Conservation (phyloP, 2,888 invertebrate genomes). For the Patella caerulea region DNA sequence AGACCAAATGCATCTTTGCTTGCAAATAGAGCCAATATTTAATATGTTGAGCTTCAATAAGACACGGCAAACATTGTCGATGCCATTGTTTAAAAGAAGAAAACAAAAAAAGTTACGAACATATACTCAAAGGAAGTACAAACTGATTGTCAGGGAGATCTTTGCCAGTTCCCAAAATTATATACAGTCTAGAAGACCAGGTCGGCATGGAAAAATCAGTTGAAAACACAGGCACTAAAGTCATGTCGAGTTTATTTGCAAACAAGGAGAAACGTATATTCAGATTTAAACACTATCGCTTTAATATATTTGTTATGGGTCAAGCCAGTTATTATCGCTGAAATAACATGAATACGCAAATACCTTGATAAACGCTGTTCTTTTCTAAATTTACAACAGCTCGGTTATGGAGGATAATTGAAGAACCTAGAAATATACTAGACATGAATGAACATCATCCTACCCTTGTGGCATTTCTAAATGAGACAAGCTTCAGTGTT, state of each 20-base stretch:
- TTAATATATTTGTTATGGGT: constrained; percentile 33
- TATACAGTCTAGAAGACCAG: not conserved
- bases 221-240: not conserved
- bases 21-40: no score
- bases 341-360: constrained; percentile 30
- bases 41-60: not conserved
- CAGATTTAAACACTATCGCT: constrained; percentile 29
- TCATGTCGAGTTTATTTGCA: not conserved
- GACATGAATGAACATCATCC: constrained; percentile 19
- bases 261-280: constrained; percentile 22
- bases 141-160: not conserved
- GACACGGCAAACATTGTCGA: not conserved
- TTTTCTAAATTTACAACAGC: constrained; percentile 29
- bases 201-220: not conserved
- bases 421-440: constrained; percentile 19
- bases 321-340: constrained; percentile 30
- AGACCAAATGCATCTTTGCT: no score
- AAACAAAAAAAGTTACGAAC: not conserved
- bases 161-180: not conserved
- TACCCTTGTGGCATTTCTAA: constrained; percentile 5
- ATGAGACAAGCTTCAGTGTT: not conserved
- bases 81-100: not conserved
- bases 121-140: not conserved
- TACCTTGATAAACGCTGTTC: constrained; percentile 33
- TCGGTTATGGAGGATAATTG: constrained; percentile 27